Evolutionary conservation across 2,888 invertebrate species (phyloP).

Genomic region (Sipha maydis): DNA sequence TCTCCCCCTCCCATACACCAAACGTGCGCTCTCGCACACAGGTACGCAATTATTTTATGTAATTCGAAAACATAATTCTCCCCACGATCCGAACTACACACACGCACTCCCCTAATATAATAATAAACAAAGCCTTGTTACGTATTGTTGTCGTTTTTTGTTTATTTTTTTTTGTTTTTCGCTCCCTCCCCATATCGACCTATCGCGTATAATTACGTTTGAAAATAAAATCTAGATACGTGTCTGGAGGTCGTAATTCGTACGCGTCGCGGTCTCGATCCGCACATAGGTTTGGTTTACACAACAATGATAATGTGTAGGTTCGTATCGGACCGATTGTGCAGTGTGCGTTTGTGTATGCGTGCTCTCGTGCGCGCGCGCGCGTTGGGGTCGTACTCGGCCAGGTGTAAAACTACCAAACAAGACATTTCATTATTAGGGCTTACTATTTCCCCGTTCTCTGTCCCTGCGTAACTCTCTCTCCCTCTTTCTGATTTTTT

Average conservation of each 20-base stretch:
- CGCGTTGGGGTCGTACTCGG: neutral
- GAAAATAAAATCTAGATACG: slow-evolving; percentile 31
- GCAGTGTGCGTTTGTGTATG: neutral
- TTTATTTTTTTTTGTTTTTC: neutral
- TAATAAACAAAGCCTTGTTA: slow-evolving; percentile 31
- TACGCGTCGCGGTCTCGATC: slow-evolving; percentile 10
- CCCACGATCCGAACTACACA: neutral
- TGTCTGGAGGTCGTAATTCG: slow-evolving; percentile 42
- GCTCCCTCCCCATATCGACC: neutral
- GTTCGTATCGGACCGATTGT: neutral
- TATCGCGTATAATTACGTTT: slow-evolving; percentile 13
- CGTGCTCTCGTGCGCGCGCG: neutral
- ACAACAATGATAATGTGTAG: neutral
- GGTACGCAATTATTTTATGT: neutral
- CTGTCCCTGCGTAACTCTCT: neutral
- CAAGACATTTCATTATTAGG: slow-evolving; percentile 52
- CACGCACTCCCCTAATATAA: neutral
- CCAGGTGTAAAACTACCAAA: slow-evolving; percentile 61
- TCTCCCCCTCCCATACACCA: neutral
- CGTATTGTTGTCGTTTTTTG: too few relatives aligned
- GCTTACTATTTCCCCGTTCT: slow-evolving; percentile 3
- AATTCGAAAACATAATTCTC: neutral
- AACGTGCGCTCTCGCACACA: neutral
- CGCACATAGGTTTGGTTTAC: neutral
- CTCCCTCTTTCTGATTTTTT: neutral